Percentiles rank a stretch among this genome's conserved stretches.
Conservation (phyloP, 2,888 invertebrate species). For the Lasioglossum lativentre region DNA sequence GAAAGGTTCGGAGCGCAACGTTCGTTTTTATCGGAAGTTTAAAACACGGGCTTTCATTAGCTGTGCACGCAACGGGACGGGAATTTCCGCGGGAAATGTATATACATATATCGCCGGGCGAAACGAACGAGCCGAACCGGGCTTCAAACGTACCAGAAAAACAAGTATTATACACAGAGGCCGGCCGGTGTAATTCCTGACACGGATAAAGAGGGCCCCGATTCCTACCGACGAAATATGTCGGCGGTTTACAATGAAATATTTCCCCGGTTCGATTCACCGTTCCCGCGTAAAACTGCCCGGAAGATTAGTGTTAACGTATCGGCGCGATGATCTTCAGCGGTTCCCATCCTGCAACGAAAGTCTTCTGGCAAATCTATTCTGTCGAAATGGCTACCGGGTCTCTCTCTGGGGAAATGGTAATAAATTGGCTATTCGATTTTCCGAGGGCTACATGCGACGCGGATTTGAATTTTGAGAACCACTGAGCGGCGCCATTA, state of each 20-base stretch:
- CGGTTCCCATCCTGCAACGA: neutral
- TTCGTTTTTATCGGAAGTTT: constrained; percentile 15
- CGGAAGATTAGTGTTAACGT: constrained; percentile 4
- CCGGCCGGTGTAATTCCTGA: neutral
- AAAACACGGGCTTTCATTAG: constrained; percentile 14
- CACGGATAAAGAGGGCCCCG: neutral
- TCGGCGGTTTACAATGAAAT: neutral
- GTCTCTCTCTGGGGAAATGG: neutral
- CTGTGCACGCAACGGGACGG: neutral
- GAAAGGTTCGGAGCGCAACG: constrained; percentile 1
- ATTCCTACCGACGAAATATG: constrained; percentile 7
- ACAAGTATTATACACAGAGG: neutral
- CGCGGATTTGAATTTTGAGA: neutral
- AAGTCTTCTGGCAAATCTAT: neutral
- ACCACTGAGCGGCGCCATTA: neutral
- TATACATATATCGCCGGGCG: neutral
- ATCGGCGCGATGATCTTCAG: neutral
- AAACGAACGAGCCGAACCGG: neutral
- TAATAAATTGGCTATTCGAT: neutral
- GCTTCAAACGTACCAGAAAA: constrained; percentile 1
- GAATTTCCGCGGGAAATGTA: neutral
- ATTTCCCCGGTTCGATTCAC: neutral
- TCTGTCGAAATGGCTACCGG: neutral
- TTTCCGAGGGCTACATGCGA: neutral
- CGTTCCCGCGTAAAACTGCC: neutral